Conservation (phyloP, 1,140 invertebrate genomes). For the Cyrtorhinus lividipennis region DNA sequence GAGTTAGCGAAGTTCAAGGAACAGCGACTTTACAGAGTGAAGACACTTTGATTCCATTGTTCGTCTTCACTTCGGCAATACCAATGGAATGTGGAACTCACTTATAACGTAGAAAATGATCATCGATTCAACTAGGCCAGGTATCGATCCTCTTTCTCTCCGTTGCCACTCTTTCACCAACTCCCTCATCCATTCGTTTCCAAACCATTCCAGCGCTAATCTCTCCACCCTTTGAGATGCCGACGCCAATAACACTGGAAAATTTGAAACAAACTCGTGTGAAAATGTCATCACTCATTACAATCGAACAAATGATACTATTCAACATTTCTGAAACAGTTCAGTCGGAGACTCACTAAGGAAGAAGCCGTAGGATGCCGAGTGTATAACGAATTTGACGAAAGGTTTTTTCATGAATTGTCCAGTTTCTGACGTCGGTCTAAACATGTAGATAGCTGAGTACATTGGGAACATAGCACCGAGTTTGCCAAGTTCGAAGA, state of each 20-base stretch:
- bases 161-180: slow-evolving; percentile 56
- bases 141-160: slow-evolving; percentile 65
- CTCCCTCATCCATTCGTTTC: slow-evolving; percentile 51
- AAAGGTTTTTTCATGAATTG: slow-evolving; percentile 81
- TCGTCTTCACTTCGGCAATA: no score
- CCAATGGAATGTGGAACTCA: no score
- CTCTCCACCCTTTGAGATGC: slow-evolving; percentile 70
- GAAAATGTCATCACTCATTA: no score
- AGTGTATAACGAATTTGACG: slow-evolving; percentile 87
- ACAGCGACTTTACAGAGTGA: no score
- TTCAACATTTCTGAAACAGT: no score
- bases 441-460: slow-evolving; percentile 69
- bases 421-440: slow-evolving; percentile 62
- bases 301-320: no score
- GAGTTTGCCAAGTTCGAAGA: slow-evolving; percentile 61
- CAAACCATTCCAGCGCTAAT: slow-evolving; percentile 58
- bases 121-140: slow-evolving; percentile 65
- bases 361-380: slow-evolving; percentile 76
- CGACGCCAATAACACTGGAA: slow-evolving; percentile 56
- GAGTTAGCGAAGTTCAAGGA: no score
- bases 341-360: slow-evolving; percentile 67
- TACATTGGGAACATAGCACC: slow-evolving; percentile 76
- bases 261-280: no score
- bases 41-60: no score
- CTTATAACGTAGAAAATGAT: slow-evolving; percentile 72